phyloP scores from a whole-genome alignment of 2,797 vertebrate species.

The Sus cebifrons region DNA sequence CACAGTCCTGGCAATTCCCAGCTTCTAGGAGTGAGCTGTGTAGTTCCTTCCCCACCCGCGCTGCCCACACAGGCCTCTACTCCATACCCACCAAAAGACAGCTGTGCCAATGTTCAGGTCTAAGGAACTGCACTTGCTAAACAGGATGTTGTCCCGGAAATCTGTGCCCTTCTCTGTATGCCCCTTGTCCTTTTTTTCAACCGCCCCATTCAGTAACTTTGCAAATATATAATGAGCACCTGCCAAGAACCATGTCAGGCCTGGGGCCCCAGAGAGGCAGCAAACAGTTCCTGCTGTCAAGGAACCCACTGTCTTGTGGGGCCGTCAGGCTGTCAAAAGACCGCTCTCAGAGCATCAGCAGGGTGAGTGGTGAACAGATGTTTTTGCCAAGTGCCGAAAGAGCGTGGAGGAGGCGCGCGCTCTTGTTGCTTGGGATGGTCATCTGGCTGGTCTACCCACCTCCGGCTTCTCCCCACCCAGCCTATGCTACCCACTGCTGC shows the following conservation, averaged over 20 bases:
- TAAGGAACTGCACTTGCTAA: slow-evolving; percentile 57
- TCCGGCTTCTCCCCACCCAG: background rate
- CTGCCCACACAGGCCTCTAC: background rate
- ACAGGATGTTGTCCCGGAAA: slow-evolving; percentile 70
- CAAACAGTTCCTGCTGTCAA: slow-evolving; percentile 72
- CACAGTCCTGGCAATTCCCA: background rate
- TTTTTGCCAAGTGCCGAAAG: slow-evolving; percentile 50
- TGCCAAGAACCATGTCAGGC: slow-evolving; percentile 77
- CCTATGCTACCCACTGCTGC: background rate
- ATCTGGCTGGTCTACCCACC: background rate
- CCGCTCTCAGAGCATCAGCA: slow-evolving; percentile 26
- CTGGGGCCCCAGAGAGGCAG: slow-evolving; percentile 64
- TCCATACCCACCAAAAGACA: slow-evolving; percentile 43
- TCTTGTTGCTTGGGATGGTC: background rate
- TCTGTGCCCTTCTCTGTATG: slow-evolving; percentile 1
- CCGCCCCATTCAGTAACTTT: slow-evolving; percentile 79
- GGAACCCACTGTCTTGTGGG: slow-evolving; percentile 39
- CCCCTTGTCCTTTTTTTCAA: slow-evolving; percentile 70
- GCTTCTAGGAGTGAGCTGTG: background rate
- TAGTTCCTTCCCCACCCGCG: background rate
- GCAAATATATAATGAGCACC: slow-evolving; percentile 78
- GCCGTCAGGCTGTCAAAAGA: slow-evolving; percentile 51
- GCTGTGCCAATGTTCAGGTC: background rate
- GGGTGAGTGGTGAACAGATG: slow-evolving; percentile 68
- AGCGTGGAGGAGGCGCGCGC: background rate